Base-by-base conservation (phyloP, 2,797 vertebrate species). In the Gephyroberyx darwinii region DNA sequence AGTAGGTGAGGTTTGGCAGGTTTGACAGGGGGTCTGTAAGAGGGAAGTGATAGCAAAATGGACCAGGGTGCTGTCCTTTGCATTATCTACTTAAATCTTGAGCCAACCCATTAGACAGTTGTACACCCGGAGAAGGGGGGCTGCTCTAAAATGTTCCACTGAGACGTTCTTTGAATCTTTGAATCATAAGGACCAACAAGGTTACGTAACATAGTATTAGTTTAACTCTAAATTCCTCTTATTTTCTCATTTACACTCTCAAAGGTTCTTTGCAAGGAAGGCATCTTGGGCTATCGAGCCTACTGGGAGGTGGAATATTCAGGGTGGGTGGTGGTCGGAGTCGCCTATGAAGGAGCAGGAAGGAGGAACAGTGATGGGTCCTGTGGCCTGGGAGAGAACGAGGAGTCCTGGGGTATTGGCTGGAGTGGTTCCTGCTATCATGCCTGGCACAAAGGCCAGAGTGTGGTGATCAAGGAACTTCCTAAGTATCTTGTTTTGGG, bases 381-480 rank as follows among this genome's bases (percentile, higher is more conserved):
- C 52, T 92, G 91, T 0, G 88, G 92, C 61, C 83, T 93, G 22
- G 91, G 92, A 4, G 90, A 93, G 69, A 93, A 93, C 5, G 89
- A 90, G 10, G 77, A 89, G 55, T 94, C 93, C 68, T 93, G 91
- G 92, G 87, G 87, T 35, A 19, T 93, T 0, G 91, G 91, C 48
- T 93, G 92, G 90, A 86, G 80, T 0, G 91, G 90, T 2, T 88
- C 89, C 17, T 71, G 75, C 66, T 94, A 92, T 69, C 60, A 82
- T 0, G 64, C 71, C 74, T 92, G 91, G 91, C 82, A 91, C 75
- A 79, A 91, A 0, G 76, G 87, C 47, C 5, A 48, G 2, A 71
- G 8, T 2, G 5, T 16, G 5, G 77, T 80, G 43, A 84, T 91
- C 37, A 0, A 0, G 1, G 87, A 57, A 0, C 7, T 88, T n/a